Conservation (phyloP, 2,888 invertebrate genomes). For the Himalopsyche kuldschensis region DNA sequence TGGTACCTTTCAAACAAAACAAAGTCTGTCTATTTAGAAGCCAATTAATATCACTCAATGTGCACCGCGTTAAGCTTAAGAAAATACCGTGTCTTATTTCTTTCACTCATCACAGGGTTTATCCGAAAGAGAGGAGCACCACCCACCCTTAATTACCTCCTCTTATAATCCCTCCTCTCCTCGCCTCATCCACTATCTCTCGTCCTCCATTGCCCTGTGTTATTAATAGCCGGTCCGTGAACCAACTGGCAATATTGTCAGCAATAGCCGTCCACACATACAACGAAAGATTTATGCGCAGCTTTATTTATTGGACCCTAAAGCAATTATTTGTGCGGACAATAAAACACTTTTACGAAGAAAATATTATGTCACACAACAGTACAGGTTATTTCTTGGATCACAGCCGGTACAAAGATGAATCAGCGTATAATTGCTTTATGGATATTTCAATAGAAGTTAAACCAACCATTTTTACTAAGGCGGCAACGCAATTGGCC, state of each 20-base stretch:
- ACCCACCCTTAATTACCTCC: conserved; percentile 7
- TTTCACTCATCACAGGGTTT: neutral
- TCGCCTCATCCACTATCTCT: conserved; percentile 2
- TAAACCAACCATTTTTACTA: too few relatives aligned
- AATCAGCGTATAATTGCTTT: too few relatives aligned
- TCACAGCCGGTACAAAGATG: too few relatives aligned
- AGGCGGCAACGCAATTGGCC: too few relatives aligned
- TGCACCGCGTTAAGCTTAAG: neutral
- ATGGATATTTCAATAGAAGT: too few relatives aligned
- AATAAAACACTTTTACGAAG: too few relatives aligned
- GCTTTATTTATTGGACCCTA: neutral
- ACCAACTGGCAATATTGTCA: conserved; percentile 19
- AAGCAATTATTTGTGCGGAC: too few relatives aligned
- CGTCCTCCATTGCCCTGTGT: conserved; percentile 10
- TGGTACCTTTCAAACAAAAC: too few relatives aligned
- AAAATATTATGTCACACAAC: too few relatives aligned
- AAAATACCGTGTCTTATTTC: neutral
- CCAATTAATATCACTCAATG: neutral
- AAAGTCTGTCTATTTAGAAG: neutral
- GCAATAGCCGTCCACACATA: conserved; percentile 2
- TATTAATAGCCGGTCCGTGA: conserved; percentile 33
- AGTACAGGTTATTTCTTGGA: too few relatives aligned
- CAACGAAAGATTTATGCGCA: neutral
- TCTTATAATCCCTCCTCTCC: conserved; percentile 4
- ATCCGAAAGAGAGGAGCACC: neutral